Evolutionary conservation across 2,113 vertebrate genomes (phyloP).

Genomic region (Odontophorus gujanensis): DNA sequence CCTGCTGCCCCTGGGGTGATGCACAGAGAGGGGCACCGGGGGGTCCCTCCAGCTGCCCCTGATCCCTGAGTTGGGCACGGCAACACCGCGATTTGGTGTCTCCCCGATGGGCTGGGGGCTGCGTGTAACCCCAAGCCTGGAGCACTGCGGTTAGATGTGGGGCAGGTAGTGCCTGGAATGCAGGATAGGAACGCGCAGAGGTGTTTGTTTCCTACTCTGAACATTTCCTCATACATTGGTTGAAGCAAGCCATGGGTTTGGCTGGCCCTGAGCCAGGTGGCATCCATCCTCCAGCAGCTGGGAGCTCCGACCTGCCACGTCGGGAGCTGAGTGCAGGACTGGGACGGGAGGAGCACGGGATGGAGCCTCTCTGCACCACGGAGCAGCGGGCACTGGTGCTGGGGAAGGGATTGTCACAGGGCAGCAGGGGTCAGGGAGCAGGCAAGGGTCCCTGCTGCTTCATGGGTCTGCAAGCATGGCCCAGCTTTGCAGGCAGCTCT

Average conservation of each 20-base stretch:
- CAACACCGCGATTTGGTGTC: neutral
- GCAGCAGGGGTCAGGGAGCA: fast-evolving
- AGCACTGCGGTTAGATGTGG: neutral
- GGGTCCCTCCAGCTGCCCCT: neutral
- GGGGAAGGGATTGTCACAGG: neutral
- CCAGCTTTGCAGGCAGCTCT: neutral
- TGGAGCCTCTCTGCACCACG: neutral
- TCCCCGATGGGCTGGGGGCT: fast-evolving
- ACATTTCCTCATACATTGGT: slow-evolving; percentile 32
- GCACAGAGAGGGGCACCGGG: neutral
- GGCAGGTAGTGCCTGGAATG: neutral
- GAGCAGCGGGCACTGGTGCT: neutral
- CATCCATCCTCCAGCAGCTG: neutral
- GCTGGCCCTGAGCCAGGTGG: neutral
- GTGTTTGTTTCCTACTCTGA: slow-evolving; percentile 26
- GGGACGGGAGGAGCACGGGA: neutral
- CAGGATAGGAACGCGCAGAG: neutral
- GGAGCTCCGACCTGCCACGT: neutral
- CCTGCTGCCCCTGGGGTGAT: neutral
- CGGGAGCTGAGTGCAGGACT: fast-evolving
- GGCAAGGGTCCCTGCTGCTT: neutral
- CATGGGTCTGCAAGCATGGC: fast-evolving
- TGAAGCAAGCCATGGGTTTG: neutral
- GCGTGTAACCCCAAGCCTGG: fast-evolving
- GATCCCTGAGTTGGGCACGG: fast-evolving